These are phyloP conservation scores for Rapana venosa DNA, from an alignment of 2,888 invertebrate genomes.

Conservation along the genomic window DNA sequence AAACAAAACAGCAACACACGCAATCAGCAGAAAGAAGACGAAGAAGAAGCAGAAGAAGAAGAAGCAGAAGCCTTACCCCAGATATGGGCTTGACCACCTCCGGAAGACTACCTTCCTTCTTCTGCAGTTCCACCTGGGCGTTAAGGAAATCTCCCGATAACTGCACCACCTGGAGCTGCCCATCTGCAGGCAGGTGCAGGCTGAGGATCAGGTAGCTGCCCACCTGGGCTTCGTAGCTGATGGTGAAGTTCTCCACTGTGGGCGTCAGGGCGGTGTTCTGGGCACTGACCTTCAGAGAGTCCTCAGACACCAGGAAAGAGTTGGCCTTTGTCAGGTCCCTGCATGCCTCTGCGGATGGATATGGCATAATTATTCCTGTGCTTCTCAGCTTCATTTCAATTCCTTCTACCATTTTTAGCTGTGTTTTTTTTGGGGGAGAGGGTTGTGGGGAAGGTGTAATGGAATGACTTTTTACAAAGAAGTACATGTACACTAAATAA, in stretches of 20 bases:
- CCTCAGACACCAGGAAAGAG: conserved; percentile 23
- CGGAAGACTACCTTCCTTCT: not conserved
- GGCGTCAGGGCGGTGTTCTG: not conserved
- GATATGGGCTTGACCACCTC: not conserved
- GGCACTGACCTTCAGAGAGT: conserved; percentile 7
- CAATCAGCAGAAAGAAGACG: not conserved
- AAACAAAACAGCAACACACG: not conserved
- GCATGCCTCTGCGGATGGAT: not conserved
- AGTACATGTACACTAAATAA: too few relatives aligned
- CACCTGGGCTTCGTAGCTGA: not conserved
- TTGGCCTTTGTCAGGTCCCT: not conserved
- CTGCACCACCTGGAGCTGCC: not conserved
- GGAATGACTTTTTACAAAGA: too few relatives aligned
- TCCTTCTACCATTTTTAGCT: too few relatives aligned
- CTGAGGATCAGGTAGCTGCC: not conserved
- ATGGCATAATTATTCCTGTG: too few relatives aligned
- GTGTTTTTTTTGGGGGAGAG: too few relatives aligned
- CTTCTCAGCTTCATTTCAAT: too few relatives aligned
- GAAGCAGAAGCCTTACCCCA: not conserved
- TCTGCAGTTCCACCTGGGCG: conserved; percentile 17
- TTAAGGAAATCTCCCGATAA: conserved; percentile 9
- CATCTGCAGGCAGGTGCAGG: conserved; percentile 30
- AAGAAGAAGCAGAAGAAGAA: not conserved
- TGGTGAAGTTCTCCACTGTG: not conserved
- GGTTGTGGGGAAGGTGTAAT: too few relatives aligned